phyloP scores from a whole-genome alignment of 2,113 vertebrate species.

The Ceratotherium simum region DNA sequence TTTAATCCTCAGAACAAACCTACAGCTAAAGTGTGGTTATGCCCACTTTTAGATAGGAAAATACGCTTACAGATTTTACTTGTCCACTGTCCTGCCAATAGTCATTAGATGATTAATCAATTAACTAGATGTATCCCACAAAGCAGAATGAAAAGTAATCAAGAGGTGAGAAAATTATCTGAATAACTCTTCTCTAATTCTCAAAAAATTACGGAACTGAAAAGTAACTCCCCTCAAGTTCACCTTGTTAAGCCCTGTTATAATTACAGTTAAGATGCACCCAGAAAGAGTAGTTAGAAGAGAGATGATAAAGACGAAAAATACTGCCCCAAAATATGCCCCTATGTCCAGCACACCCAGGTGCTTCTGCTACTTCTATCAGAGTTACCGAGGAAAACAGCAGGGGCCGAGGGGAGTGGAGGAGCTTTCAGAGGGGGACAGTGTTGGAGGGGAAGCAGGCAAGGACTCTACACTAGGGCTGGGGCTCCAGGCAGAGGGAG shows the following conservation, averaged over 20 bases:
- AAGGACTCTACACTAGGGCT: not conserved
- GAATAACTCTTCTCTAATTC: slow-evolving; percentile 7
- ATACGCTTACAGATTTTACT: not conserved
- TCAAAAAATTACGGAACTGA: not conserved
- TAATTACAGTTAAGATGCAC: slow-evolving; percentile 39
- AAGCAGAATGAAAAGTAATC: not conserved
- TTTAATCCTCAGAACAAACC: slow-evolving; percentile 32
- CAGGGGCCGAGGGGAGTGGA: not conserved
- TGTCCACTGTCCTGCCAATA: not conserved
- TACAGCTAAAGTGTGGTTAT: not conserved
- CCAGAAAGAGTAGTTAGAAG: not conserved
- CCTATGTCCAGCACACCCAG: not conserved
- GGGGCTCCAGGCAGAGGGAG: not conserved
- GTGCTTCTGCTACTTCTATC: not conserved
- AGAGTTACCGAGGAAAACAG: not conserved
- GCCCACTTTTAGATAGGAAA: not conserved
- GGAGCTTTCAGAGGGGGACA: not conserved
- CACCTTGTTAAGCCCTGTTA: not conserved
- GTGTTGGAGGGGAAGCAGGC: not conserved
- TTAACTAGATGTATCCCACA: not conserved
- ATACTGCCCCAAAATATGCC: not conserved
- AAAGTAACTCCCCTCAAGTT: not conserved
- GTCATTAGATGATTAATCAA: not conserved
- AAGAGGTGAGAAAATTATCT: slow-evolving; percentile 32
- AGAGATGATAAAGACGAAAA: not conserved